phyloP scores from a whole-genome alignment of 2,797 vertebrate species.

The Catamblyrhynchus diadema region DNA sequence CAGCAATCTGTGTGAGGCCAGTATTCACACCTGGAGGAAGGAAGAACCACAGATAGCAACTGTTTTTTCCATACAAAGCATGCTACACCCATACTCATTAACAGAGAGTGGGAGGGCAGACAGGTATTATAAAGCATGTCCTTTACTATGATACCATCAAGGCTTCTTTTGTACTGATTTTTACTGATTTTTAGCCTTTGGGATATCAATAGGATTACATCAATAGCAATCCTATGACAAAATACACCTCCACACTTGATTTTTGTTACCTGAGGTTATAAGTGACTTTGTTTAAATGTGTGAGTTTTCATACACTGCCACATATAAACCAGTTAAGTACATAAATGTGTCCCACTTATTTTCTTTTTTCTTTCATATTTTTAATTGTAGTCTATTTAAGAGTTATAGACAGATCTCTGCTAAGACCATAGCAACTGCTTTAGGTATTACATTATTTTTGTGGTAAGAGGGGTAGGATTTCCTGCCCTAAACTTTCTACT shows the following conservation, averaged over 20 bases:
- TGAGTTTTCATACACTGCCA: not conserved
- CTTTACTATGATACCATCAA: not conserved
- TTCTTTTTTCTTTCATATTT: not conserved
- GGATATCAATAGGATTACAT: not conserved
- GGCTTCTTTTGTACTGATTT: not conserved
- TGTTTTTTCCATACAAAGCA: not conserved
- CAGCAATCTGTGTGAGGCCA: conserved; percentile 1
- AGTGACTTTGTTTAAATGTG: not conserved
- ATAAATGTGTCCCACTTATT: not conserved
- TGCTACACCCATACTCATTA: not conserved
- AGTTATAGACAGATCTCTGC: not conserved
- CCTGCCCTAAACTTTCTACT: not conserved
- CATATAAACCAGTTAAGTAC: not conserved
- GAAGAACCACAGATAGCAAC: not conserved
- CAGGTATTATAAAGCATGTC: not conserved
- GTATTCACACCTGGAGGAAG: not conserved
- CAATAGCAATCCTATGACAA: not conserved
- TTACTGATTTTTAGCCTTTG: not conserved
- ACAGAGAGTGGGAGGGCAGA: not conserved
- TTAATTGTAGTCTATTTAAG: not conserved
- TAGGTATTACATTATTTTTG: not conserved
- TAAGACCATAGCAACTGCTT: not conserved
- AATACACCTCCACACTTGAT: not conserved
- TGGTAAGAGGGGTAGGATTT: not conserved
- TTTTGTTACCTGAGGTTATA: not conserved